Percentiles rank a stretch among this genome's conserved stretches.
These are phyloP conservation scores for Pseudocheirus occidentalis DNA, from an alignment of 2,797 vertebrate genomes.

Conservation along the genomic window DNA sequence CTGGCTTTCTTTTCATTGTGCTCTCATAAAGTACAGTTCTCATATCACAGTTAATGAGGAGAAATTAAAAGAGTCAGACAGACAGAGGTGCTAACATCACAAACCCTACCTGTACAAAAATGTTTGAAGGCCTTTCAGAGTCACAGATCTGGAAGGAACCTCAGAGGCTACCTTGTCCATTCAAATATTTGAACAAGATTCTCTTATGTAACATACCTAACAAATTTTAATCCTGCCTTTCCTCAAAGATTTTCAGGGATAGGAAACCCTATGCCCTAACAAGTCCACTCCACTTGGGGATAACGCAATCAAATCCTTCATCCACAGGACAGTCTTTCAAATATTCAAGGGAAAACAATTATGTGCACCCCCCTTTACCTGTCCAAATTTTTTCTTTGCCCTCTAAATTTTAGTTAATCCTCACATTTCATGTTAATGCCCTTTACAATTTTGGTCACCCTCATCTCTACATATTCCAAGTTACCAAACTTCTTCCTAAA, in stretches of 20 bases:
- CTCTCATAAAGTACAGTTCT: neutral
- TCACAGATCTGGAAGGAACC: slow-evolving; percentile 38
- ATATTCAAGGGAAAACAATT: slow-evolving; percentile 1
- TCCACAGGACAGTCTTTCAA: slow-evolving; percentile 35
- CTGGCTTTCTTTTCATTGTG: neutral
- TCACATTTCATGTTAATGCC: neutral
- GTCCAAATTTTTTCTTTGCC: neutral
- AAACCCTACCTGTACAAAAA: neutral
- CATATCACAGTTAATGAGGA: neutral
- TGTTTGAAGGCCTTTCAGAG: neutral
- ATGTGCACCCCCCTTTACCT: neutral
- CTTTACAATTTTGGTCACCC: neutral
- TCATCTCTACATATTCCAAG: neutral
- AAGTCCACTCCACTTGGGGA: slow-evolving; percentile 45
- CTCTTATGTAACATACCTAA: slow-evolving; percentile 14
- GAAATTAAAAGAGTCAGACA: neutral
- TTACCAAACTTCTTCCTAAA: neutral
- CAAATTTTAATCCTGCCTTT: slow-evolving; percentile 49
- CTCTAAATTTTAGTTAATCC: neutral
- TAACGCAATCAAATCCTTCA: slow-evolving; percentile 62
- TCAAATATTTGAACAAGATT: slow-evolving; percentile 23
- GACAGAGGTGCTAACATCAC: neutral
- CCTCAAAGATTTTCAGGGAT: slow-evolving; percentile 44
- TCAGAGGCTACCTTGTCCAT: slow-evolving; percentile 13
- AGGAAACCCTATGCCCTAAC: slow-evolving; percentile 47